phyloP scores from a whole-genome alignment of 2,888 invertebrate genomes.

The Tetramorium bicarinatum region DNA sequence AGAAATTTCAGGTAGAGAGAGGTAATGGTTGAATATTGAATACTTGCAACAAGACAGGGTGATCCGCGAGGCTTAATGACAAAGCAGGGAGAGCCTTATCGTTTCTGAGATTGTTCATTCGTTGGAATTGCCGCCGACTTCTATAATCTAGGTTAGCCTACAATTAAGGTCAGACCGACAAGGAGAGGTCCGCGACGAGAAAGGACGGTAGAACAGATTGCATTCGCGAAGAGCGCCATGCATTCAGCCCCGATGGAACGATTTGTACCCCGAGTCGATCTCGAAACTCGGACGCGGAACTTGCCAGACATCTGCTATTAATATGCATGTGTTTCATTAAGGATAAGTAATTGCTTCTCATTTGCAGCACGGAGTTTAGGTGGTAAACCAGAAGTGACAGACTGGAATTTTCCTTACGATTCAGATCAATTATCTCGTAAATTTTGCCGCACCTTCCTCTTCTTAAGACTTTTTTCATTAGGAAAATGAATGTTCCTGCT shows the following conservation, averaged over 20 bases:
- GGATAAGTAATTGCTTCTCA: conserved; percentile 23
- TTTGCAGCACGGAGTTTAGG: not conserved
- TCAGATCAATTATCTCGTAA: not conserved
- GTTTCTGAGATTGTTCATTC: conserved; percentile 73
- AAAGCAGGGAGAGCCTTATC: conserved; percentile 68
- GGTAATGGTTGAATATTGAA: conserved; percentile 63
- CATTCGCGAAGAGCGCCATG: conserved; percentile 62
- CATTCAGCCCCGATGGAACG: conserved; percentile 33
- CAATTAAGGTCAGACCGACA: conserved; percentile 75
- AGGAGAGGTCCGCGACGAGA: conserved; percentile 68
- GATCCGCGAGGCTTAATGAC: conserved; percentile 69
- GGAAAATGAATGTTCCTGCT: not conserved
- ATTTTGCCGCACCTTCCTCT: not conserved
- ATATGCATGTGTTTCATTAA: conserved; percentile 49
- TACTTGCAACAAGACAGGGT: conserved; percentile 60
- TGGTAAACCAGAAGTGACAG: not conserved
- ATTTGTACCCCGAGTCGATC: conserved; percentile 37
- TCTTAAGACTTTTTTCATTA: not conserved
- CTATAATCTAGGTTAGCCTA: conserved; percentile 77
- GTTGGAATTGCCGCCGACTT: conserved; percentile 67
- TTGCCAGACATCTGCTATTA: conserved; percentile 37
- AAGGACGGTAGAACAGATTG: conserved; percentile 72
- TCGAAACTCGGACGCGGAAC: conserved; percentile 39
- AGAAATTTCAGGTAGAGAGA: not conserved
- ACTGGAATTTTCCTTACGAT: not conserved